Percentiles rank a stretch among this genome's conserved stretches.
Conservation (phyloP, 2,797 vertebrate genomes). For the Gila robusta region DNA sequence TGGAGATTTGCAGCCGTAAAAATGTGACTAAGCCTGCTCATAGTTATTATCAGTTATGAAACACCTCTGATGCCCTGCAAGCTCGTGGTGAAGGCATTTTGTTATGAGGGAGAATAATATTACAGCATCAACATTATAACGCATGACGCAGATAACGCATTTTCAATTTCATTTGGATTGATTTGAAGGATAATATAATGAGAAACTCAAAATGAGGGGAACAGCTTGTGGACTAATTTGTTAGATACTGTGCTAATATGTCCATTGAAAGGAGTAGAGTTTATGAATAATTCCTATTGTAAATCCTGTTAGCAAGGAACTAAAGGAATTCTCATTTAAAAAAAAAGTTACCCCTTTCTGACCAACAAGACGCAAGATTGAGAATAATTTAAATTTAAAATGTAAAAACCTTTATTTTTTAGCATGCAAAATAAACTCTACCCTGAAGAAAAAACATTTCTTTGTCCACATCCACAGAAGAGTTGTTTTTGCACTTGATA, state of each 20-base stretch:
- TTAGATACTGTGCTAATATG: not conserved
- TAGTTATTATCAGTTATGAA: constrained; percentile 41
- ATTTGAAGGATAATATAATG: not conserved
- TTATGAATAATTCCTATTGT: not conserved
- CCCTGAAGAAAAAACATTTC: not conserved
- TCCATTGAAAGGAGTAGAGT: not conserved
- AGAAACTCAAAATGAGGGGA: not conserved
- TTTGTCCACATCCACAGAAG: constrained; percentile 17
- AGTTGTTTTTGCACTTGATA: constrained; percentile 20
- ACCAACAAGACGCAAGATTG: not conserved
- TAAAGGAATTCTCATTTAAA: constrained; percentile 5
- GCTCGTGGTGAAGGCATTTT: constrained; percentile 7
- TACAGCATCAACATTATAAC: not conserved
- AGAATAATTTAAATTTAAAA: constrained; percentile 38
- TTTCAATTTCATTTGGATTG: not conserved
- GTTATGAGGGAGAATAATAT: not conserved
- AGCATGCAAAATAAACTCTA: constrained; percentile 53
- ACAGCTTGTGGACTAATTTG: not conserved
- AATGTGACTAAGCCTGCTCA: not conserved
- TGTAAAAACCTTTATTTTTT: constrained; percentile 40
- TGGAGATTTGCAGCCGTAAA: constrained; percentile 6
- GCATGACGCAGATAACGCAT: not conserved
- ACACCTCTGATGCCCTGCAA: constrained; percentile 26
- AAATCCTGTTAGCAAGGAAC: constrained; percentile 5
- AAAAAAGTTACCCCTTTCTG: not conserved